Evolutionary conservation across 2,113 vertebrate genomes (phyloP), one percentile per base, ranked within the genome.

Genomic region (Monopterus albus): DNA sequence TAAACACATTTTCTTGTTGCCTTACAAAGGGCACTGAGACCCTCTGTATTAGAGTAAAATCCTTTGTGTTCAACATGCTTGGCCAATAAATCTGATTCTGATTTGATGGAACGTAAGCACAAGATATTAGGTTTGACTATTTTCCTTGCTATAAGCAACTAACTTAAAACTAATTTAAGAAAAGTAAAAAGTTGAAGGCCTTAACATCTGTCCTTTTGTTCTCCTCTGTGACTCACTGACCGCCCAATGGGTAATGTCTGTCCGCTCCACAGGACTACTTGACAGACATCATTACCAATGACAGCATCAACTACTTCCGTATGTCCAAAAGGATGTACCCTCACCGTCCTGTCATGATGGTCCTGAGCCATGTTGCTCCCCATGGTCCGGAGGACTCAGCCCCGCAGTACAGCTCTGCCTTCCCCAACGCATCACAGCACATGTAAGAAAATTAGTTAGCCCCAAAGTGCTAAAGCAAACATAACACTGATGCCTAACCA

Each of bases 311-410:
- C 89, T 99, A 96, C 92, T 99, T 98, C 93, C 95, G 95, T 15
- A 92, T 91, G 8, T 98, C 97, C 17, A 99, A 98, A 95, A 96
- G 93, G 91, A 95, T 95, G 92, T 98, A 97, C 88, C 97, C 97
- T 2, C 95, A 97, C 81, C 90, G 96, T 28, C 97, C 97, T 0
- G 94, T 99, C 29, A 91, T 99, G 83, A 96, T 99, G 97, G 95
- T 99, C 63, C 87, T 99, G 85, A 99, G 97, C 85, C 97, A 99
- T 0, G 96, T 96, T 0, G 97, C 97, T 28, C 97, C 97, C 15
- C 97, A 99, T 0, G 97, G 97, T 11, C 97, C 97, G 0, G 97
- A 99, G 84, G 97, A 99, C 87, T 96, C 97, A 0, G 97, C 97
- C 6, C 97, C 97, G 5, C 97, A 98, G 73, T 98, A 98, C 87